These are phyloP conservation scores for Charadrius vociferus DNA, from an alignment of 2,113 vertebrate species.

Conservation along the genomic window DNA sequence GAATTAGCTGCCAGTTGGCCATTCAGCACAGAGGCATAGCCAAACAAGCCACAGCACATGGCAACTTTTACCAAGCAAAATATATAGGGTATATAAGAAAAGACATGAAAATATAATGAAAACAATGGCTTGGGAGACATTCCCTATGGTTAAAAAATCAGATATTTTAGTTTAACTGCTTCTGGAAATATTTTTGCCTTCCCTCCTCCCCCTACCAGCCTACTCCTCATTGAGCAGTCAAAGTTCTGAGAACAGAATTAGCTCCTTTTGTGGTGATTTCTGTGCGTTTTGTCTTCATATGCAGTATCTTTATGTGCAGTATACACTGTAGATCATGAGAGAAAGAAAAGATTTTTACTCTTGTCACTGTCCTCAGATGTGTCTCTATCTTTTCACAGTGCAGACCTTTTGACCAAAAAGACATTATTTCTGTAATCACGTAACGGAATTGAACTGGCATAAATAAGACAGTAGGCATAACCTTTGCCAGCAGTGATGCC, in stretches of 20 bases:
- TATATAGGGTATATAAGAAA: background rate
- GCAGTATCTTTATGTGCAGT: background rate
- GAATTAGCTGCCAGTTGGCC: background rate
- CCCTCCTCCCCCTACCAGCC: background rate
- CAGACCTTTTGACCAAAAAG: background rate
- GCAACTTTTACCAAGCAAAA: background rate
- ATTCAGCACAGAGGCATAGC: background rate
- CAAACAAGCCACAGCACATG: background rate
- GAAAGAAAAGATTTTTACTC: background rate
- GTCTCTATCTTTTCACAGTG: background rate
- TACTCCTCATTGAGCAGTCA: background rate
- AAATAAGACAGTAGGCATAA: background rate
- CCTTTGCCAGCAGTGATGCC: background rate
- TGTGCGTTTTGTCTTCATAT: background rate
- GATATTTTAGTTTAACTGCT: background rate
- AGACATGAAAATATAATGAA: background rate
- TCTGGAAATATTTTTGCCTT: background rate
- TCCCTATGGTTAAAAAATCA: background rate
- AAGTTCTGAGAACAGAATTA: background rate
- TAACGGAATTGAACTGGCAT: background rate
- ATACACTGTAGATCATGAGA: background rate
- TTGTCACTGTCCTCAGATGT: background rate
- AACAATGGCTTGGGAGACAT: background rate
- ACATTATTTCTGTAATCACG: background rate
- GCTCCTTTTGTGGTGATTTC: background rate